phyloP scores from a whole-genome alignment of 1,140 invertebrate species.

The Rhyzopertha dominica region DNA sequence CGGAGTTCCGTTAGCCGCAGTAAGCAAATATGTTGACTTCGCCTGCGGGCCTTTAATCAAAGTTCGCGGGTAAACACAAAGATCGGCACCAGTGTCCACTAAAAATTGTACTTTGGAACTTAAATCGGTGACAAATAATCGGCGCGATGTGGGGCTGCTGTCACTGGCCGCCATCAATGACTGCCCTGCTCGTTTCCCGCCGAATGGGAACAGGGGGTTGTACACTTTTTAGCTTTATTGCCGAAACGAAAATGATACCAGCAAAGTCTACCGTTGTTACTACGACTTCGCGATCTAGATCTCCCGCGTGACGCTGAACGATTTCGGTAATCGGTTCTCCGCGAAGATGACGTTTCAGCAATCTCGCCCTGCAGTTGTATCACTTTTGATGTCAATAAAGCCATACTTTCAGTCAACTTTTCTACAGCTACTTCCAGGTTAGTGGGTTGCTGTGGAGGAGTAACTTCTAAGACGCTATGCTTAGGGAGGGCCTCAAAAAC shows the following conservation, averaged over 20 bases:
- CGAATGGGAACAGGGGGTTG: not conserved
- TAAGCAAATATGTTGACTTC: too few species aligned
- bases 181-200: conserved; percentile 4
- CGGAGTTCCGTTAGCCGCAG: too few species aligned
- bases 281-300: too few species aligned
- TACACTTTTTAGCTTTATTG: not conserved
- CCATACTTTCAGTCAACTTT: too few species aligned
- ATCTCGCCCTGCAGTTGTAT: too few species aligned
- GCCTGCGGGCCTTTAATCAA: conserved; percentile 11
- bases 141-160: not conserved
- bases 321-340: too few species aligned
- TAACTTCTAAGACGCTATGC: too few species aligned
- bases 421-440: too few species aligned
- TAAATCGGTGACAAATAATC: conserved; percentile 4
- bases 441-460: too few species aligned
- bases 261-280: not conserved
- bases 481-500: too few species aligned
- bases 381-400: too few species aligned
- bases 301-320: not conserved
- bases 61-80: conserved; percentile 26
- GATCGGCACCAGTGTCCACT: conserved; percentile 23
- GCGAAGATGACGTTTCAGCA: too few species aligned
- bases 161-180: conserved; percentile 4
- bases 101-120: conserved; percentile 19
- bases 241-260: conserved; percentile 2